Evolutionary conservation across 1,140 invertebrate species (phyloP).

Genomic region (Luehdorfia chinensis): DNA sequence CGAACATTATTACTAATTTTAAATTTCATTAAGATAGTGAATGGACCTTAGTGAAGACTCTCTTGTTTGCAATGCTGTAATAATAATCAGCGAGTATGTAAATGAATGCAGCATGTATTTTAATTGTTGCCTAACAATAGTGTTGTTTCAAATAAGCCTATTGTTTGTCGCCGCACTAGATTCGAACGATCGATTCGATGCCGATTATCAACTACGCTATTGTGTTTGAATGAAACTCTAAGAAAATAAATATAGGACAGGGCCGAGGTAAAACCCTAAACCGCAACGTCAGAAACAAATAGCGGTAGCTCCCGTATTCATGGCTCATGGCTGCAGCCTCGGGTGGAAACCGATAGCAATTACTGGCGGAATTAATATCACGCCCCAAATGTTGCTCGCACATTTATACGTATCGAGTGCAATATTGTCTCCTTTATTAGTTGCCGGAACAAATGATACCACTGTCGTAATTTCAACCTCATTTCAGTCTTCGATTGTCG

Average conservation of each 20-base stretch:
- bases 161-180: slow-evolving; percentile 42
- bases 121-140: slow-evolving; percentile 29
- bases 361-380: slow-evolving; percentile 76
- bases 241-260: slow-evolving; percentile 72
- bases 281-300: slow-evolving; percentile 75
- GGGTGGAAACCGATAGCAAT: slow-evolving; percentile 74
- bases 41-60: too few relatives aligned
- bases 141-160: slow-evolving; percentile 47
- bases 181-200: slow-evolving; percentile 46
- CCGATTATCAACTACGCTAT: slow-evolving; percentile 62
- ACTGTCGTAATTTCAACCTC: slow-evolving; percentile 66
- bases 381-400: slow-evolving; percentile 73
- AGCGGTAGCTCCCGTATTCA: slow-evolving; percentile 75
- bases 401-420: slow-evolving; percentile 76
- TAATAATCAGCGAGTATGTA: too few relatives aligned
- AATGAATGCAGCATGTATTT: slow-evolving; percentile 9
- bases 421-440: slow-evolving; percentile 77
- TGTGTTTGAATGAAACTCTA: slow-evolving; percentile 65
- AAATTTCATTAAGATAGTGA: too few relatives aligned
- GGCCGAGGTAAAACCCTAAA: slow-evolving; percentile 69
- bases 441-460: slow-evolving; percentile 70
- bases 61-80: too few relatives aligned
- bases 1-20: too few relatives aligned
- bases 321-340: slow-evolving; percentile 70
- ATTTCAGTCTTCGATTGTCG: slow-evolving; percentile 64